A percentile compares a stretch with the other conserved stretches of the same genome.
phyloP scores from a whole-genome alignment of 1,140 invertebrate genomes.

The Panulirus ornatus region DNA sequence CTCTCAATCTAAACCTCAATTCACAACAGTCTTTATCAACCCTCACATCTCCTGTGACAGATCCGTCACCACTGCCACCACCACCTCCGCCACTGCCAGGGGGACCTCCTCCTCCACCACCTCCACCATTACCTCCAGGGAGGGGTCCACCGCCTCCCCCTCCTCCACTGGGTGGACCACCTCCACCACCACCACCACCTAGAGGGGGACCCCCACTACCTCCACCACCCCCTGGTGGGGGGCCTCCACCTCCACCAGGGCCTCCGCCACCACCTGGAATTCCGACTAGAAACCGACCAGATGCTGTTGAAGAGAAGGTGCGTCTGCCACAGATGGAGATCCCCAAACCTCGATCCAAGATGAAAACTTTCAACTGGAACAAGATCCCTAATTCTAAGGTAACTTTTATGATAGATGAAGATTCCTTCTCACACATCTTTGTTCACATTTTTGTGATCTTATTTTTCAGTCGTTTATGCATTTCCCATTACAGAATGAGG shows the following conservation, averaged over 20 bases:
- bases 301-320: constrained; percentile 76
- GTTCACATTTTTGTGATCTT: too few species aligned
- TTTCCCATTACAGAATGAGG: too few species aligned
- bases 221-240: constrained; percentile 75
- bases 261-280: constrained; percentile 74
- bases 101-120: constrained; percentile 62
- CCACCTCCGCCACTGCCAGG: constrained; percentile 1
- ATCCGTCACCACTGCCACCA: constrained; percentile 68
- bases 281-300: constrained; percentile 73
- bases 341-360: constrained; percentile 92
- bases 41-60: constrained; percentile 77
- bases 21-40: constrained; percentile 76
- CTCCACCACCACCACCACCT: constrained; percentile 75
- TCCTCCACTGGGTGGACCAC: constrained; percentile 40
- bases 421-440: constrained; percentile 70
- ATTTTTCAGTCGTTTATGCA: too few species aligned
- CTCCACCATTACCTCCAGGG: constrained; percentile 71
- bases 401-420: too few species aligned
- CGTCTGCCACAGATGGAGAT: constrained; percentile 91
- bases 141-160: constrained; percentile 78
- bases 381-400: constrained; percentile 93
- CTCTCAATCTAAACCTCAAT: constrained; percentile 78
- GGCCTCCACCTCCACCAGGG: constrained; percentile 75
- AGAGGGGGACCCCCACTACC: constrained; percentile 42
- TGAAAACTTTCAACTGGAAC: constrained; percentile 97